A percentile compares a stretch with the other conserved stretches of the same genome.
phyloP scores from a whole-genome alignment of 1,140 invertebrate genomes.

The Nephila pilipes region DNA sequence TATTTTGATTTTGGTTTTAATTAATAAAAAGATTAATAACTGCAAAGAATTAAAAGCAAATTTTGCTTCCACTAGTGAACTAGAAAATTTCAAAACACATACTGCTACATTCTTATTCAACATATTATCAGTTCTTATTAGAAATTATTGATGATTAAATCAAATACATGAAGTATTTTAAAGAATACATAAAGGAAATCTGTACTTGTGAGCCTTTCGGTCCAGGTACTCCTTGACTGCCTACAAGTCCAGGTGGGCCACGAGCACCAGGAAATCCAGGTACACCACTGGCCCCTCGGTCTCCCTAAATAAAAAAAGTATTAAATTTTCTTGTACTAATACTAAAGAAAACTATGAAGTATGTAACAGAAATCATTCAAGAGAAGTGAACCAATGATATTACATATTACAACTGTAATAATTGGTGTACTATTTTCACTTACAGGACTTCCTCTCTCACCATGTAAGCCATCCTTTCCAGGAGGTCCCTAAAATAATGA shows the following conservation, averaged over 20 bases:
- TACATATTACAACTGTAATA: not conserved
- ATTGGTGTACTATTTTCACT: not conserved
- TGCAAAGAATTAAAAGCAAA: too few species aligned
- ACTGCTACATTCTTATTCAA: too few species aligned
- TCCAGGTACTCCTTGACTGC: slow-evolving; percentile 82
- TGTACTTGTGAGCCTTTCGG: slow-evolving; percentile 71
- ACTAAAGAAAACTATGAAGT: not conserved
- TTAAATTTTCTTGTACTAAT: not conserved
- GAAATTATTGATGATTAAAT: too few species aligned
- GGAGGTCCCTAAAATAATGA: slow-evolving; percentile 61
- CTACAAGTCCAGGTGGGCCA: slow-evolving; percentile 82
- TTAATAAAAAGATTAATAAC: too few species aligned
- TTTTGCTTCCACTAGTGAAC: too few species aligned
- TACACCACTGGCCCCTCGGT: slow-evolving; percentile 71
- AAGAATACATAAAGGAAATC: not conserved
- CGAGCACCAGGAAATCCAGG: slow-evolving; percentile 81
- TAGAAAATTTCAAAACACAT: too few species aligned
- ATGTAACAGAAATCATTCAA: not conserved
- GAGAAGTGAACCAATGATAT: not conserved
- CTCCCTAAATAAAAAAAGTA: slow-evolving; percentile 66
- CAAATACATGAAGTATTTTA: too few species aligned
- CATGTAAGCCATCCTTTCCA: slow-evolving; percentile 82
- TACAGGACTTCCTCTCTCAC: slow-evolving; percentile 76
- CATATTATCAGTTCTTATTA: too few species aligned
- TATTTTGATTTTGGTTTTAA: too few species aligned